Evolutionary conservation across 2,797 vertebrate species (phyloP), one percentile per base, ranked within the genome.

Genomic region (Clarias laeviceps): DNA sequence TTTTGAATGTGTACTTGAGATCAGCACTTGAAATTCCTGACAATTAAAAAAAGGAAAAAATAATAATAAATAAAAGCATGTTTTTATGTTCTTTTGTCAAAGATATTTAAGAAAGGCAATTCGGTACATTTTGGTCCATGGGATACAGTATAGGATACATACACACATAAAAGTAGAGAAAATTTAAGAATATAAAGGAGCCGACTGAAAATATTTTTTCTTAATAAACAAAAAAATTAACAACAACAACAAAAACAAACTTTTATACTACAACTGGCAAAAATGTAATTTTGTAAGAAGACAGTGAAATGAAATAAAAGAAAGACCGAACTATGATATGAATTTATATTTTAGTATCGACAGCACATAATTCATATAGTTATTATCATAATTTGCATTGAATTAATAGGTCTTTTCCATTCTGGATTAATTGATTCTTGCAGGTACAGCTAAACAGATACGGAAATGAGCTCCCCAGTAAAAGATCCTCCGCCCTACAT

Each of bases 401-500:
- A 68, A 34, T 69, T 3, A 37, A 69, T 34, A 18, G 6, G 1
- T 24, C 57, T 61, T 61, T 5, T 20, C 17, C 4, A 24, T 69
- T 69, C 32, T 69, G 32, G 65, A 66, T 6, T 5, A n/a, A n/a
- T 62, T n/a, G 61, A 62, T 4, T 57, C 11, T 68, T 62, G 17
- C 59, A 81, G 65, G 29, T 45, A 34, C 62, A 2, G 3, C 17
- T 65, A 79, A 80, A 59, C 40, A 68, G 80, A 62, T 24, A 66
- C 59, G 32, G 56, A 72, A 69, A 84, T 81, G 76, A 82, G 82
- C 34, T 76, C 79, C 3, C 27, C 15, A 56, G 64, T 8, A 2
- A 61, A 56, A 11, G 76, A 89, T 1, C 89, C 88, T 9, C 89
- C 89, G 73, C 89, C 89, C 17, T 92, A 92, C 17, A 0, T 64